Percentiles rank a stretch among this genome's conserved stretches.
These are phyloP conservation scores for Standfussiana lucernea DNA, from an alignment of 2,888 invertebrate genomes.

Conservation along the genomic window DNA sequence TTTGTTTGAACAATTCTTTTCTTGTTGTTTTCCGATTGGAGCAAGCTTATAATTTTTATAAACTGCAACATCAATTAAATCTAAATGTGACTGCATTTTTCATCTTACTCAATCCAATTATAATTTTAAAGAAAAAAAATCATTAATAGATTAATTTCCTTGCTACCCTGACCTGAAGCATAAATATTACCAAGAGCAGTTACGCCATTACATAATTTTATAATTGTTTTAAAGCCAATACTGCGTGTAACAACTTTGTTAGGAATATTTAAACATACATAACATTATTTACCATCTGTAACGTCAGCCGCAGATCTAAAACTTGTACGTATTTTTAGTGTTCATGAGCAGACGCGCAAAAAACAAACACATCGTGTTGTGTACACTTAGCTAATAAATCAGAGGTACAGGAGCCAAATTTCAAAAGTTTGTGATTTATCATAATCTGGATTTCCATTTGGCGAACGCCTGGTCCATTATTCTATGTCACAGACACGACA, in stretches of 20 bases:
- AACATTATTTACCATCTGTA: background rate
- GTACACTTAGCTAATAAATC: slow-evolving; percentile 86
- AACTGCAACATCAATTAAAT: background rate
- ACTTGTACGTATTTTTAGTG: background rate
- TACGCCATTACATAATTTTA: background rate
- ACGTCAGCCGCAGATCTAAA: background rate
- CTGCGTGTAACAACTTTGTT: background rate
- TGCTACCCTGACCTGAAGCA: no score
- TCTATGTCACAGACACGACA: slow-evolving; percentile 88
- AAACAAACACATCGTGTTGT: slow-evolving; percentile 81
- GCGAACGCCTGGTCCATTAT: slow-evolving; percentile 88
- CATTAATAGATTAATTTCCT: background rate
- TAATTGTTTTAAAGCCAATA: background rate
- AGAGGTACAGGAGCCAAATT: slow-evolving; percentile 86
- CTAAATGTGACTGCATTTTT: background rate
- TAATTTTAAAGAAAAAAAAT: background rate
- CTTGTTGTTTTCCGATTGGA: background rate
- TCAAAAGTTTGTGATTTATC: slow-evolving; percentile 90
- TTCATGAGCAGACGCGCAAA: slow-evolving; percentile 67
- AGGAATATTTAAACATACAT: background rate
- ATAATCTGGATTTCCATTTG: slow-evolving; percentile 89
- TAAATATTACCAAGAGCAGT: background rate
- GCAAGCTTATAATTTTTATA: background rate
- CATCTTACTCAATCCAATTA: background rate
- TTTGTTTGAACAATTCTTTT: background rate